Percentiles rank a stretch among this genome's conserved stretches.
phyloP scores from a whole-genome alignment of 1,140 invertebrate species.

The Patella vulgata region DNA sequence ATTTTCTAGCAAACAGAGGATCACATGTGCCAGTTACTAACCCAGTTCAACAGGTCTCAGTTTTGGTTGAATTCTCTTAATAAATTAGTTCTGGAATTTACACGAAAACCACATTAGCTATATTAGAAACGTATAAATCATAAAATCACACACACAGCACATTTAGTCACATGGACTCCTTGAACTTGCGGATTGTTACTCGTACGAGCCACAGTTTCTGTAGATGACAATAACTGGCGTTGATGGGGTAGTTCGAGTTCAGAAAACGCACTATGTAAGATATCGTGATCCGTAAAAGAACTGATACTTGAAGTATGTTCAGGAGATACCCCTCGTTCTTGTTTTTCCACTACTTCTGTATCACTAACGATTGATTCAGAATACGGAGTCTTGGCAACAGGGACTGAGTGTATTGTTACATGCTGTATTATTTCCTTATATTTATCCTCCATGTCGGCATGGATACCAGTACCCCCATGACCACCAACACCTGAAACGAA shows the following conservation, averaged over 20 bases:
- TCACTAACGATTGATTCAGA: constrained; percentile 16
- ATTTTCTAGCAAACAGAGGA: too few relatives aligned
- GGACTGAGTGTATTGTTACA: constrained; percentile 45
- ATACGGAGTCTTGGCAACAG: constrained; percentile 37
- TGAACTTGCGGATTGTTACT: constrained; percentile 18
- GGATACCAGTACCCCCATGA: constrained; percentile 67
- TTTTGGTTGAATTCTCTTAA: too few relatives aligned
- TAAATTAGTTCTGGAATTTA: too few relatives aligned
- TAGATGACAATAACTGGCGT: neutral
- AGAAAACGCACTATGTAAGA: neutral
- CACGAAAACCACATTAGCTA: too few relatives aligned
- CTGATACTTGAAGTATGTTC: neutral
- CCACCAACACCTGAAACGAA: constrained; percentile 65
- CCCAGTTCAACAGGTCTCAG: too few relatives aligned
- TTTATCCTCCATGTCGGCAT: constrained; percentile 66
- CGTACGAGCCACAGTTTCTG: constrained; percentile 7
- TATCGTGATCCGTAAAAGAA: neutral
- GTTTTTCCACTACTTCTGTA: neutral
- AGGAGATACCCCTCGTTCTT: neutral
- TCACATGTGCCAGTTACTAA: too few relatives aligned
- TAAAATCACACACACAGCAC: constrained; percentile 47
- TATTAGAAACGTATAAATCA: too few relatives aligned
- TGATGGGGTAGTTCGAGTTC: neutral
- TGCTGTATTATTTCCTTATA: constrained; percentile 65
- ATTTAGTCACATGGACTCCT: constrained; percentile 43